phyloP scores from a whole-genome alignment of 2,888 invertebrate species.

The Nasonia oneida region DNA sequence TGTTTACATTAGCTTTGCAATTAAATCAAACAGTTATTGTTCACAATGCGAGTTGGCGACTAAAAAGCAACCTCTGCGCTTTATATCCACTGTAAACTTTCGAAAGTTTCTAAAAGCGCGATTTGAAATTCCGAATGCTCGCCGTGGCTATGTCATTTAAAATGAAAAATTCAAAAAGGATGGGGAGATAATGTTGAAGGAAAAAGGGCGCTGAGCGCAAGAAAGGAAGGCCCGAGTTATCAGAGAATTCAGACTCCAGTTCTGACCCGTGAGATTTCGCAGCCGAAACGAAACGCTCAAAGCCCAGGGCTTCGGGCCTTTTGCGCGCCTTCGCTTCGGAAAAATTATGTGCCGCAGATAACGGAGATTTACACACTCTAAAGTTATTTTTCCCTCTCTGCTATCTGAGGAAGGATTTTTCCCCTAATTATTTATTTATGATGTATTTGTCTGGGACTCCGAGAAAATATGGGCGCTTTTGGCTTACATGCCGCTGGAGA shows the following conservation, averaged over 20 bases:
- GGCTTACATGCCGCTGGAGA: neutral
- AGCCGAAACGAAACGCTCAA: neutral
- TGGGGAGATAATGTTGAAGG: neutral
- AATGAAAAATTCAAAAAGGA: neutral
- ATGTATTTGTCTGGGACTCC: neutral
- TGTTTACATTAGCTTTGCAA: neutral
- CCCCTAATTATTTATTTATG: constrained; percentile 30
- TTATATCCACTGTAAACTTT: neutral
- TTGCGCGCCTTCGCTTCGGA: neutral
- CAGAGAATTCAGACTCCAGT: constrained; percentile 14
- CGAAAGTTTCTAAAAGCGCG: neutral
- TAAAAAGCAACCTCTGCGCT: too few species aligned
- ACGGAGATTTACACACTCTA: constrained; percentile 9
- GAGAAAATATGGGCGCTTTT: neutral
- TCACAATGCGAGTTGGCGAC: too few species aligned
- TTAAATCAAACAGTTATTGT: neutral
- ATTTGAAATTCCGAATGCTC: too few species aligned
- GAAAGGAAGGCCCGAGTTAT: constrained; percentile 12
- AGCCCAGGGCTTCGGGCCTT: neutral
- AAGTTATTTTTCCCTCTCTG: neutral
- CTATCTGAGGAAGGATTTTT: neutral
- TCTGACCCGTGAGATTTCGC: constrained; percentile 17
- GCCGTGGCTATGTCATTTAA: too few species aligned
- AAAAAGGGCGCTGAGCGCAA: neutral
- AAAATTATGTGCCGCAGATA: constrained; percentile 33